Conservation (phyloP, 1,140 invertebrate genomes). For the Rhopalosiphum maidis region DNA sequence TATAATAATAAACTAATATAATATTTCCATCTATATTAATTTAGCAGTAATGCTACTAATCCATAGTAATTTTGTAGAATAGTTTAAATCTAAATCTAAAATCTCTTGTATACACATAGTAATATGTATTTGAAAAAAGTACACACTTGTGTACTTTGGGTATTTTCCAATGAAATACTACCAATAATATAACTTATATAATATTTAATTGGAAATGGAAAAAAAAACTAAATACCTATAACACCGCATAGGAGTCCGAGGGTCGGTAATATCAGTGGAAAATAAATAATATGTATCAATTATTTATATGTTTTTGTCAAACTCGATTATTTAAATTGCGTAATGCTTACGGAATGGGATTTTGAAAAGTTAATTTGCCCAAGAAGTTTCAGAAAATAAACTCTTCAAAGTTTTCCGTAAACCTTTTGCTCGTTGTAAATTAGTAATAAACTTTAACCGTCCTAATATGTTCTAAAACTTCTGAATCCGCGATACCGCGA, state of each 20-base stretch:
- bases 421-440: constrained; percentile 42
- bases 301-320: not conserved
- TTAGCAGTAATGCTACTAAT: too few relatives aligned
- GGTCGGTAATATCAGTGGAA: not conserved
- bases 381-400: constrained; percentile 38
- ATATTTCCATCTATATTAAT: too few relatives aligned
- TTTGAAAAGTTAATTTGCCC: constrained; percentile 39
- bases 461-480: constrained; percentile 17
- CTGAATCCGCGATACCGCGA: not conserved
- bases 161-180: too few relatives aligned
- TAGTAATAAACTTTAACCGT: constrained; percentile 32
- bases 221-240: not conserved
- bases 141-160: too few relatives aligned
- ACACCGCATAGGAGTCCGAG: too few relatives aligned
- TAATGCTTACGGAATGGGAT: not conserved
- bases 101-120: too few relatives aligned
- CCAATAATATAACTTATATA: not conserved
- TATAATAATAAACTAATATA: too few relatives aligned
- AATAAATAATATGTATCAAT: not conserved
- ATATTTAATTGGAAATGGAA: not conserved
- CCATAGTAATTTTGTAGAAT: too few relatives aligned
- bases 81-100: too few relatives aligned
- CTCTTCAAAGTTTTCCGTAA: constrained; percentile 28
- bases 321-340: not conserved
- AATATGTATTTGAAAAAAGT: too few relatives aligned